Evolutionary conservation across 2,888 invertebrate species (phyloP), one percentile per base, ranked within the genome.

Genomic region (Andrena camellia): DNA sequence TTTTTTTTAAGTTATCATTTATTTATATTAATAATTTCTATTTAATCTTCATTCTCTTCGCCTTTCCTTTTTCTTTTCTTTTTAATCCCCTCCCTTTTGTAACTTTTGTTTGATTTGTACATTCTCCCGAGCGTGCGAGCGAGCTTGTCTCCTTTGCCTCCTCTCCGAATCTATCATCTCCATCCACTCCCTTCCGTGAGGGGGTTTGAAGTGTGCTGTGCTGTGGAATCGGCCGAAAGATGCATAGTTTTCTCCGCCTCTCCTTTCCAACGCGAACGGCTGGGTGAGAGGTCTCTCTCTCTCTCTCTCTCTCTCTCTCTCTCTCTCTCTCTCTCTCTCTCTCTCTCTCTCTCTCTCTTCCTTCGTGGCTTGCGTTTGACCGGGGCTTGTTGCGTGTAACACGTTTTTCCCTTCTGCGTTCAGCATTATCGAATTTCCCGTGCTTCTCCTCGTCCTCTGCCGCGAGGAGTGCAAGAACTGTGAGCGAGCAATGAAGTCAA

Each of bases 11-110:
- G 90, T 93, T 91, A 92, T 90, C 85, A 90, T 92, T 70, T 91
- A 88, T 91, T 80, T 92, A 92, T 91, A 92, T 93, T 92, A 92
- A 93, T 93, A 92, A 92, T 92, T 92, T 92, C 92, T 93, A 91
- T 91, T 86, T 82, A 83, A 84, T 88, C 88, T 85, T 85, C 85
- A 85, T 71, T 42, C 74, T 48, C 76, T 81, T 77, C 78, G 69
- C 81, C 78, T 86, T 64, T 78, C 50, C 60, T 78, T 35, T 10
- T 7, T 20, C 42, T 48, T 57, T 2, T 60, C 57, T 13, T 29
- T 59, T 31, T 48, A 42, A 42, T 42, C 42, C 42, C 42, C 42
- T 29, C 23, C 20, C 48, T 48, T 90, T 87, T 89, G 86, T 89
- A 88, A 88, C 86, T 90, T 26, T 88, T 89, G 89, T 91, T 91